Evolutionary conservation across 2,888 invertebrate species (phyloP), one percentile per base, ranked within the genome.

Genomic region (Apodemia zela): DNA sequence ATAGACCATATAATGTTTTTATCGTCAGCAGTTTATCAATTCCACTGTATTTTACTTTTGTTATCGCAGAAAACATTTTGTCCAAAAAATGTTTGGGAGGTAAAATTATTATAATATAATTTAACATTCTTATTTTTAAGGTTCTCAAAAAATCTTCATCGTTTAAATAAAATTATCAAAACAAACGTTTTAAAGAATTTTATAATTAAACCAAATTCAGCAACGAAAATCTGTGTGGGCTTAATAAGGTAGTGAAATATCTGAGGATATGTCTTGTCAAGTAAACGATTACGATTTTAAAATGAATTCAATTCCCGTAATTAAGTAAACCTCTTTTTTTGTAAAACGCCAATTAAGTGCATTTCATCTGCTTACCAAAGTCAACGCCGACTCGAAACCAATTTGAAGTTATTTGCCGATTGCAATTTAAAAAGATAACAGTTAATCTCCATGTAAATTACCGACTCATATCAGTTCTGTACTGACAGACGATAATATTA

Each of bases 401-500:
- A 61, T 61, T 67, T 63, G 58, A 59, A 62, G 54, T 64, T 58
- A 65, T 60, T 62, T 60, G 29, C 35, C 61, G 59, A 61, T 61
- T 49, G 42, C 59, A 51, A 62, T 64, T 63, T 51, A 49, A n/a
- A 38, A 51, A 54, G 49, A 59, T 61, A 61, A 62, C 35, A 59
- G 63, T 64, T 69, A 69, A 67, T 64, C 61, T 67, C 57, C 71
- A 70, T 62, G 68, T 64, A 68, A 71, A 71, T 72, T 67, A 63
- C 64, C 35, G 47, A 57, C 35, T 51, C 51, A 51, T 21, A 51
- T 18, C 51, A 51, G 51, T 10, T 51, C 21, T 21, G 21, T 66
- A 68, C 57, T 62, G 63, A 68, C 68, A 64, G 69, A 79, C 78
- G 82, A 83, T 82, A 80, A 83, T 84, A 80, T 85, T 80, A 85